phyloP scores from a whole-genome alignment of 2,888 invertebrate genomes.

The Neria commutata region DNA sequence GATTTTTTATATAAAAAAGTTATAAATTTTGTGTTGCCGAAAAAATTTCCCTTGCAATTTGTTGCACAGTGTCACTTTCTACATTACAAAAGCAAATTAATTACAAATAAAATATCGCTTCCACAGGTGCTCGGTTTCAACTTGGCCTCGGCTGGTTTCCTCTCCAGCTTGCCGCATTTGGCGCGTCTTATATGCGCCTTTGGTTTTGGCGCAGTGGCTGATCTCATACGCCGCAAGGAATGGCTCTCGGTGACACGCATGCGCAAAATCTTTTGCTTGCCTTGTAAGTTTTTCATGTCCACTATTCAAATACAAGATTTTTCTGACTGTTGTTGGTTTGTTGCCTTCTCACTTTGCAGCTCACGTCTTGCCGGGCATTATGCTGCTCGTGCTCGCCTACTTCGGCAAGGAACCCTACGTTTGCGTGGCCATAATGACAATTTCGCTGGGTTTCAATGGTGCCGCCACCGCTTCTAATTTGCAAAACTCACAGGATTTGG shows the following conservation, averaged over 20 bases:
- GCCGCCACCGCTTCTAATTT: conserved; percentile 69
- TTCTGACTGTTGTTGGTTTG: not conserved
- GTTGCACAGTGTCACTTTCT: not conserved
- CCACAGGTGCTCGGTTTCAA: conserved; percentile 70
- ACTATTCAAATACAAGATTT: not conserved
- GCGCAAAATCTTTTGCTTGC: conserved; percentile 71
- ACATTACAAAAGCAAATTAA: not conserved
- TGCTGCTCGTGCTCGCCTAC: conserved; percentile 66
- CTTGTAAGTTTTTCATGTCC: conserved; percentile 63
- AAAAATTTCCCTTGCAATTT: not conserved
- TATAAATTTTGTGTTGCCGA: no score
- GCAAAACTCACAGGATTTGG: conserved; percentile 72
- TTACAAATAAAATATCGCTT: no score
- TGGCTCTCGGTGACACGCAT: conserved; percentile 65
- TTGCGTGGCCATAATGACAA: conserved; percentile 70
- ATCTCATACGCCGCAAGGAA: conserved; percentile 65
- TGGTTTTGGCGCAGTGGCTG: conserved; percentile 74
- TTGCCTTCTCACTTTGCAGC: conserved; percentile 51
- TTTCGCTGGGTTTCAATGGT: conserved; percentile 72
- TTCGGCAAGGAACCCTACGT: conserved; percentile 69
- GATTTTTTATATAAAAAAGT: no score
- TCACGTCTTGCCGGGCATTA: conserved; percentile 67
- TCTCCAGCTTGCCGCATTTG: conserved; percentile 75
- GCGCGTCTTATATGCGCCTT: conserved; percentile 73
- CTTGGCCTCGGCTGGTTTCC: conserved; percentile 71